phyloP scores from a whole-genome alignment of 2,888 invertebrate genomes.

The Microchrysa polita region DNA sequence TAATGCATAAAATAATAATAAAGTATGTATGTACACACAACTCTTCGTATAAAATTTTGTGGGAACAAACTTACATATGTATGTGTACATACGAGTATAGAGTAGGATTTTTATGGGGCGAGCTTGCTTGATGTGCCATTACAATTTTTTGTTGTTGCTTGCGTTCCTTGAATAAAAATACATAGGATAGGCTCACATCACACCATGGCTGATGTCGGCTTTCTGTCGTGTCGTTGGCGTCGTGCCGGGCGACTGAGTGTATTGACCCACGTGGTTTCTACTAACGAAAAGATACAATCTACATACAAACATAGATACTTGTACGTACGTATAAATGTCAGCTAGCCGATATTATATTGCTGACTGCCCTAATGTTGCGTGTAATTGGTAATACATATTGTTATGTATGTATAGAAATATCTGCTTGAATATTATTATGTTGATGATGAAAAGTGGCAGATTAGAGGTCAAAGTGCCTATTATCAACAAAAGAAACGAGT shows the following conservation, averaged over 20 bases:
- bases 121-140: not conserved
- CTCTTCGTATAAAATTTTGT: not conserved
- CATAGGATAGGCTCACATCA: not conserved
- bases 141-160: constrained; percentile 9
- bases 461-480: no score
- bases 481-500: no score
- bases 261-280: constrained; percentile 40
- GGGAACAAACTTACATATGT: not conserved
- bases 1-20: no score
- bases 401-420: constrained; percentile 1
- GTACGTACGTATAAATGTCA: not conserved
- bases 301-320: not conserved
- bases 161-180: not conserved
- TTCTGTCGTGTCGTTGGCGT: not conserved
- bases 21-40: no score
- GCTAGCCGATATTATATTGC: constrained; percentile 7
- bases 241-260: constrained; percentile 29
- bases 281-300: not conserved
- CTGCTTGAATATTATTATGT: no score
- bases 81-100: no score
- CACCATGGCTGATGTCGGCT: not conserved
- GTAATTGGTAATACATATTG: constrained; percentile 24
- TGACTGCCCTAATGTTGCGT: constrained; percentile 34
- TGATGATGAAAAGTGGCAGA: not conserved
- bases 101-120: not conserved